Evolutionary conservation across 2,888 invertebrate genomes (phyloP).

Genomic region (Scrobipalpa atriplicella): DNA sequence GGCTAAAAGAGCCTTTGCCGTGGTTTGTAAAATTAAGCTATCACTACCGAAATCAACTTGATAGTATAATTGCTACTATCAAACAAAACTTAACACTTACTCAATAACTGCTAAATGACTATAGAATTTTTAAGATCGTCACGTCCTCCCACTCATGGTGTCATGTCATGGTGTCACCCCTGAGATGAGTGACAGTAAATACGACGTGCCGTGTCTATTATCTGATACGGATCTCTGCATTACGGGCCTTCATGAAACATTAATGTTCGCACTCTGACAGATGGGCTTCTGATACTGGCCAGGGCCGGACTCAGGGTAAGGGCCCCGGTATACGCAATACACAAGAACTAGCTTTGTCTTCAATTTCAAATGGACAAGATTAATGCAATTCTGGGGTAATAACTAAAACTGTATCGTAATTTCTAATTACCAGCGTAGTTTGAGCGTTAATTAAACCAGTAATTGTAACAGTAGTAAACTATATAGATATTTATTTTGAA

Average conservation of each 20-base stretch:
- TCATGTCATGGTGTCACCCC: slow-evolving; percentile 47
- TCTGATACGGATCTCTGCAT: slow-evolving; percentile 39
- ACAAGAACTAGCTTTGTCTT: background rate
- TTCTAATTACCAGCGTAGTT: too few species aligned
- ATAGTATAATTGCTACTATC: too few species aligned
- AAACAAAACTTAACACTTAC: too few species aligned
- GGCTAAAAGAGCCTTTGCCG: too few species aligned
- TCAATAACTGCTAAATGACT: background rate
- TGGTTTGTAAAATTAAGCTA: background rate
- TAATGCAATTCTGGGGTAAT: too few species aligned
- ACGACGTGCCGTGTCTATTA: slow-evolving; percentile 37
- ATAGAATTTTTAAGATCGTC: background rate
- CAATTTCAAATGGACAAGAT: too few species aligned
- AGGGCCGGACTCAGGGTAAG: slow-evolving; percentile 19
- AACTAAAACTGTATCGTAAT: too few species aligned
- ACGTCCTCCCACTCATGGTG: background rate
- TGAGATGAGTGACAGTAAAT: slow-evolving; percentile 47
- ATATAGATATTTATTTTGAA: too few species aligned
- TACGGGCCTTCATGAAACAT: slow-evolving; percentile 38
- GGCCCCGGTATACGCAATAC: background rate
- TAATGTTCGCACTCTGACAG: slow-evolving; percentile 37
- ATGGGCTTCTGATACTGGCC: slow-evolving; percentile 34
- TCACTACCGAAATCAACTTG: too few species aligned
- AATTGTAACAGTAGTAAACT: too few species aligned
- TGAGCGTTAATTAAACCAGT: too few species aligned